These are phyloP conservation scores for Eolophus roseicapilla DNA, from an alignment of 2,113 vertebrate genomes.

Conservation along the genomic window DNA sequence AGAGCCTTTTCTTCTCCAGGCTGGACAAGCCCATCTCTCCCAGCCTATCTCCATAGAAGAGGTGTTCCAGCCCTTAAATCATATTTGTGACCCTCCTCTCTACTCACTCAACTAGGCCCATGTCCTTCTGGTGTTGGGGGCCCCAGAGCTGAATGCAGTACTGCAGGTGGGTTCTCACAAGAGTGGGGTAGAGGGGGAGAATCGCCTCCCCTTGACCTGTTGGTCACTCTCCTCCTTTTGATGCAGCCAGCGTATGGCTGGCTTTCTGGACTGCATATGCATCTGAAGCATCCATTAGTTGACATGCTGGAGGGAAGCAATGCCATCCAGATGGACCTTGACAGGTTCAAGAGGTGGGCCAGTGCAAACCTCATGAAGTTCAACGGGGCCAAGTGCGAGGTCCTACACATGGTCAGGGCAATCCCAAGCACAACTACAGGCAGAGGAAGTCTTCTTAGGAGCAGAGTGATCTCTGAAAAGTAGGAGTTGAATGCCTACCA, in stretches of 20 bases:
- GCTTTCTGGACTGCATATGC: background rate
- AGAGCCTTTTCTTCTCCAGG: background rate
- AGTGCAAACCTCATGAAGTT: background rate
- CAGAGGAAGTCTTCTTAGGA: background rate
- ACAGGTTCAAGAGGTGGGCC: background rate
- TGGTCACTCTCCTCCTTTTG: background rate
- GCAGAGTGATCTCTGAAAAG: background rate
- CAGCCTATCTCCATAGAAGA: background rate
- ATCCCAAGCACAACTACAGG: background rate
- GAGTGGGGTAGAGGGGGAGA: background rate
- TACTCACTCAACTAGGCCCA: background rate
- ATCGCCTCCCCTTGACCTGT: background rate
- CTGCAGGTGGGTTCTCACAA: background rate
- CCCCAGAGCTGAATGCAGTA: background rate
- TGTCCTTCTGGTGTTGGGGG: background rate
- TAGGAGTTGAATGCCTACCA: background rate
- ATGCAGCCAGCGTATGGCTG: background rate
- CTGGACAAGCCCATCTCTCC: background rate
- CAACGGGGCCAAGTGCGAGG: background rate
- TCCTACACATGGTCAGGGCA: background rate
- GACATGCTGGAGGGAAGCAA: background rate
- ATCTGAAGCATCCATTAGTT: background rate
- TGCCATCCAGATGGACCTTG: background rate
- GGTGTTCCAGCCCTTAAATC: background rate
- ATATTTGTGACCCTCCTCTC: background rate